Evolutionary conservation across 2,113 vertebrate genomes (phyloP), one percentile per base, ranked within the genome.

Genomic region (Oryzias melastigma): DNA sequence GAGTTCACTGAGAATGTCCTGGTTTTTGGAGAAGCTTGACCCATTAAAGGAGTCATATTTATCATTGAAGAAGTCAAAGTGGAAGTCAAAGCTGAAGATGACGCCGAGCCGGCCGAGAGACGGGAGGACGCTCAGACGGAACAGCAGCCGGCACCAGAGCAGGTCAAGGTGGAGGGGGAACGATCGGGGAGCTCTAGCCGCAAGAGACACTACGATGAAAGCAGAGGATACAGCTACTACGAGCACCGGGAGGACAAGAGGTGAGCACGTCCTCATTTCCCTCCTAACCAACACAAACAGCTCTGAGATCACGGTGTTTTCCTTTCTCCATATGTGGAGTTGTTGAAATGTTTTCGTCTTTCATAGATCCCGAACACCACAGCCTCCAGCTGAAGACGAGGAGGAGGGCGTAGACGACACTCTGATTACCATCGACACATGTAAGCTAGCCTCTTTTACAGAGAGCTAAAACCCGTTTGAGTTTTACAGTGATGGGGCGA

Each of bases 331-430:
- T 46, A 3, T 25, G 7, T 27, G 3, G 35, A 3, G 7, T 8
- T 55, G 4, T 18, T 54, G 10, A 29, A 27, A 57, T 46, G 1
- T 64, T 3, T 45, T 78, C 10, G 19, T 71, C 5, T 65, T 44
- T 1, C 53, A 52, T 75, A 96, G 95, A 80, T 93, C 92, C 16
- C 90, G 93, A 40, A 95, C 93, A 41, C 93, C 95, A 45, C 94
- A 94, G 61, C 94, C 94, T 4, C 93, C 93, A 0, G 94, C 93
- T 1, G 94, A 95, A 83, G 95, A 97, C 0, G 95, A 94, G 4
- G 95, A 97, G 45, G 95, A 97, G 10, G 90, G 91, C 20, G 95
- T 96, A 49, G 94, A 96, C 7, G 94, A 95, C 49, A 89, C 91
- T 0, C 81, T 94, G 14, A 94, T 96, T 10, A 93, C 93, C 40